A percentile compares a stretch with the other conserved stretches of the same genome.
Conservation (phyloP, 1,140 invertebrate genomes). For the Pseudachorutes palmiensis region DNA sequence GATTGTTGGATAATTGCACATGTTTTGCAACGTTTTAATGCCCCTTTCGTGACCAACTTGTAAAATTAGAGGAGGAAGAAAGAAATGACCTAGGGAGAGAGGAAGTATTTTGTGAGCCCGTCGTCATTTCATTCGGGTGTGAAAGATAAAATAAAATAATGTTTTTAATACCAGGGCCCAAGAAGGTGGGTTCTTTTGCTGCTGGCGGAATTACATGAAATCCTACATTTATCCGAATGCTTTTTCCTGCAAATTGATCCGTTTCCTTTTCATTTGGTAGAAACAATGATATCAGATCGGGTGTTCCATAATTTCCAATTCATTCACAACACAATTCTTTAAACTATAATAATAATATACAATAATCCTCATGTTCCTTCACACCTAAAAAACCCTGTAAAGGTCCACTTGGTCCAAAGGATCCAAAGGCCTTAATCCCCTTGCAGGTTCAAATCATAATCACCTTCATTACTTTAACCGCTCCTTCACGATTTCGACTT, state of each 20-base stretch:
- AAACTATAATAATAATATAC: not conserved
- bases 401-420: too few species aligned
- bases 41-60: constrained; percentile 29
- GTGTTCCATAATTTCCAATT: not conserved
- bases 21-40: constrained; percentile 36
- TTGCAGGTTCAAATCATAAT: too few species aligned
- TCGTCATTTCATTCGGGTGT: not conserved
- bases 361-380: constrained; percentile 3
- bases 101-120: not conserved
- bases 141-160: not conserved
- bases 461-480: too few species aligned
- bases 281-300: constrained; percentile 1
- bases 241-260: not conserved
- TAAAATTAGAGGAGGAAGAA: not conserved
- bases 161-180: too few species aligned
- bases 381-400: too few species aligned
- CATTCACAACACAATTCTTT: not conserved
- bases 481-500: too few species aligned
- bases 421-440: too few species aligned
- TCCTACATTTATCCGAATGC: not conserved
- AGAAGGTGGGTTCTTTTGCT: not conserved
- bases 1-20: constrained; percentile 30
- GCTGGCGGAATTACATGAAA: not conserved
- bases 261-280: not conserved
- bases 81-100: not conserved